Conservation (phyloP, 2,888 invertebrate genomes). For the Priocnemis perturbator region DNA sequence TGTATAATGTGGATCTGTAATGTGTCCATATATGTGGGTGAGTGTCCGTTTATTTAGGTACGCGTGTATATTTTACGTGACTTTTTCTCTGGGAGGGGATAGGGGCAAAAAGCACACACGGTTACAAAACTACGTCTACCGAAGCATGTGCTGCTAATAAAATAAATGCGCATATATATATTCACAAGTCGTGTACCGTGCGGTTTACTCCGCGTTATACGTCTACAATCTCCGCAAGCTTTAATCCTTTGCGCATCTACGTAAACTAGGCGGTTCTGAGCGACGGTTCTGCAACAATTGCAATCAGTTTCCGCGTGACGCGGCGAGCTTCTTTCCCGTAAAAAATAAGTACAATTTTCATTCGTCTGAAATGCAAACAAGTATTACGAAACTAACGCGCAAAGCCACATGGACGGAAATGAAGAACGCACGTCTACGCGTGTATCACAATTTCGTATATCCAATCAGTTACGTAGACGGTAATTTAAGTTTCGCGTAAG, state of each 20-base stretch:
- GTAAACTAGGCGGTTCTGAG: not conserved
- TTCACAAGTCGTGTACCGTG: not conserved
- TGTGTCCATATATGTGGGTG: conserved; percentile 27
- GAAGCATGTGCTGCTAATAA: conserved; percentile 8
- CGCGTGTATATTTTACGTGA: conserved; percentile 20
- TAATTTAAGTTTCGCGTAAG: too few species aligned
- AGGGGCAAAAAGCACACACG: conserved; percentile 5
- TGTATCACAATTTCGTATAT: too few species aligned
- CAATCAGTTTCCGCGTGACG: not conserved
- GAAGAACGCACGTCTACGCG: too few species aligned
- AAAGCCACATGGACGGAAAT: too few species aligned
- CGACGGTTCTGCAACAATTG: not conserved
- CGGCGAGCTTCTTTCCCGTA: not conserved
- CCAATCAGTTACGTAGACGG: too few species aligned
- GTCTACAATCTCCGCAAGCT: not conserved
- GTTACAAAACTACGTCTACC: conserved; percentile 6
- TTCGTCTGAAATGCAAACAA: not conserved
- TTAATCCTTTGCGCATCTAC: conserved; percentile 30
- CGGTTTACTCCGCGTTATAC: too few species aligned
- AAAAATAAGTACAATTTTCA: not conserved
- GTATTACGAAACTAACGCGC: too few species aligned
- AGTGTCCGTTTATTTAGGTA: conserved; percentile 28
- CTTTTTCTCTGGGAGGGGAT: not conserved
- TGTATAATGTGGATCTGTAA: conserved; percentile 20
- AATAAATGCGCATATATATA: conserved; percentile 3